Evolutionary conservation across 2,888 invertebrate genomes (phyloP).

Genomic region (Silvanus unidentatus): DNA sequence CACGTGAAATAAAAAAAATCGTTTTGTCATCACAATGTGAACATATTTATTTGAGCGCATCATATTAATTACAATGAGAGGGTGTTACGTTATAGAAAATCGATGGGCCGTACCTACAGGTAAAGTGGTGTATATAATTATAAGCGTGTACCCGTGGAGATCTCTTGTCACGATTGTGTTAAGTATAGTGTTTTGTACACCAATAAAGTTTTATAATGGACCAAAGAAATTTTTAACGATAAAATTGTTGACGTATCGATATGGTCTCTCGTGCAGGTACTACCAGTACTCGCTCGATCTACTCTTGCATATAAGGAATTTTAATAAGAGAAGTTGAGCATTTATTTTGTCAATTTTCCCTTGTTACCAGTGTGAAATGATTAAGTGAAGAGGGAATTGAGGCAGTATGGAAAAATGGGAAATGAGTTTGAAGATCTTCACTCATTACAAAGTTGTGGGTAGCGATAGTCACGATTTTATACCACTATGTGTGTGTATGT

Average conservation of each 20-base stretch:
- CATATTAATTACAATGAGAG: slow-evolving; percentile 22
- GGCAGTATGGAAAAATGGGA: too few relatives aligned
- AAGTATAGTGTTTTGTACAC: slow-evolving; percentile 47
- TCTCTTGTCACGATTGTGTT: slow-evolving; percentile 47
- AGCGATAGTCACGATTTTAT: slow-evolving; percentile 45
- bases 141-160: slow-evolving; percentile 41
- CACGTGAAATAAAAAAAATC: slow-evolving; percentile 8
- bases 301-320: too few relatives aligned
- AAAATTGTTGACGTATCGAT: too few relatives aligned
- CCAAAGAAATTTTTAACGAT: slow-evolving; percentile 18
- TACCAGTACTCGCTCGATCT: too few relatives aligned
- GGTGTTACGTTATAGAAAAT: slow-evolving; percentile 21
- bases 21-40: too few relatives aligned
- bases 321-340: not conserved
- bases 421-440: too few relatives aligned
- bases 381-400: slow-evolving; percentile 26
- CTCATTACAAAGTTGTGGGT: slow-evolving; percentile 48
- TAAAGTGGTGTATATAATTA: slow-evolving; percentile 41
- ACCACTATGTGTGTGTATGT: slow-evolving; percentile 46
- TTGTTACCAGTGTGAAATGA: slow-evolving; percentile 27
- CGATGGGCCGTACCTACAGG: slow-evolving; percentile 26
- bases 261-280: too few relatives aligned
- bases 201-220: slow-evolving; percentile 40
- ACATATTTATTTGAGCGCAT: too few relatives aligned
- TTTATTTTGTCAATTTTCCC: slow-evolving; percentile 7